phyloP scores from a whole-genome alignment of 2,113 vertebrate genomes.

The Bos indicus region DNA sequence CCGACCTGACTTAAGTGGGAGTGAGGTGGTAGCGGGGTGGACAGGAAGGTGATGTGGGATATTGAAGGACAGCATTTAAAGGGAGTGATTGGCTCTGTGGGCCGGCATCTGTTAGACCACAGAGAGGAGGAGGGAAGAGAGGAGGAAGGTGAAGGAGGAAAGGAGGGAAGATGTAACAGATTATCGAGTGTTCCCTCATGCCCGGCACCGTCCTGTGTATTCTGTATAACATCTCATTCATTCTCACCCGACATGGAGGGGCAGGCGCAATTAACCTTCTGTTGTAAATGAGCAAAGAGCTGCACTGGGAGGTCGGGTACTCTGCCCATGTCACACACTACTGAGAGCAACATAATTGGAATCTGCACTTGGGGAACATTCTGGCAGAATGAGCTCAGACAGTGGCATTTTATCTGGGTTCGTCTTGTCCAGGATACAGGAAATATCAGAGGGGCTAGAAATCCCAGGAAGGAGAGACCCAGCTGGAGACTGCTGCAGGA shows the following conservation, averaged over 20 bases:
- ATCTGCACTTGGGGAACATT: background rate
- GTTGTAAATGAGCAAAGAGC: accelerated
- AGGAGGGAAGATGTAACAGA: too few species aligned
- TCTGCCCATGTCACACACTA: background rate
- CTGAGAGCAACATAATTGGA: background rate
- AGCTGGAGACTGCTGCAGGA: background rate
- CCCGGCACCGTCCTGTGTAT: accelerated
- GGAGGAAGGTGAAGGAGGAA: background rate
- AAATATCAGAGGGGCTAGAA: background rate
- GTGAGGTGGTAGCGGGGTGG: too few species aligned
- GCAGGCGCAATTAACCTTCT: accelerated
- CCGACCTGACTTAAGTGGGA: accelerated
- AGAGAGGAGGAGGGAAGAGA: too few species aligned
- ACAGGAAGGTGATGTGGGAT: background rate
- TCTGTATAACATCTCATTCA: too few species aligned
- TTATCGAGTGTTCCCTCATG: accelerated
- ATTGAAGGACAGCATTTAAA: accelerated
- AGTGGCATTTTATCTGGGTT: background rate
- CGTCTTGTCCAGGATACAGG: background rate
- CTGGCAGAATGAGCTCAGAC: background rate
- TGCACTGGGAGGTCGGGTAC: background rate
- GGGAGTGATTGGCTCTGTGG: background rate
- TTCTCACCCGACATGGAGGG: accelerated
- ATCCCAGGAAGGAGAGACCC: background rate
- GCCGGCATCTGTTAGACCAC: background rate